Evolutionary conservation across 23 tunicate species (phyloP).

Genomic region (Diplosoma virens): DNA sequence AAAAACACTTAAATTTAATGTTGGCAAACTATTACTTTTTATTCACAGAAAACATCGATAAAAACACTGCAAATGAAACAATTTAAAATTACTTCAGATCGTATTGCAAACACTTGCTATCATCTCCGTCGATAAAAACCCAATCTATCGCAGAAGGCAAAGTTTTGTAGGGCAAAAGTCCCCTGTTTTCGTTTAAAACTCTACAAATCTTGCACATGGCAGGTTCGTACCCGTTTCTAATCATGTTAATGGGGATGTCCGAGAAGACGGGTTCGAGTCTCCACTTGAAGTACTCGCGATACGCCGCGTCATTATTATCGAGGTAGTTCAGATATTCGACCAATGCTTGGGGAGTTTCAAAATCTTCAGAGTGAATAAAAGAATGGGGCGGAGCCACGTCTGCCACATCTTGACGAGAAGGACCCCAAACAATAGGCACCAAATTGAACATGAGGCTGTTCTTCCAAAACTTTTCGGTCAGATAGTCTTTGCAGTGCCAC

Average conservation of each 20-base stretch:
- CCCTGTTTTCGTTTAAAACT: slow-evolving; percentile 17
- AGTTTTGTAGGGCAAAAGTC: slow-evolving; percentile 25
- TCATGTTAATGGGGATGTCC: neutral
- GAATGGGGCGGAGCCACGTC: slow-evolving; percentile 57
- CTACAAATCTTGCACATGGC: slow-evolving; percentile 45
- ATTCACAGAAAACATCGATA: too few relatives aligned
- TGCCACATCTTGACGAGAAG: slow-evolving; percentile 53
- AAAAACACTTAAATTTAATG: too few relatives aligned
- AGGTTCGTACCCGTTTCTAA: slow-evolving; percentile 49
- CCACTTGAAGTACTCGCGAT: slow-evolving; percentile 58
- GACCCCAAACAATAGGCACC: slow-evolving; percentile 76
- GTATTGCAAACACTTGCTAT: slow-evolving; percentile 3
- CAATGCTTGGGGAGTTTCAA: slow-evolving; percentile 22
- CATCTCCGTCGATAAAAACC: slow-evolving; percentile 30
- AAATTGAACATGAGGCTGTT: slow-evolving; percentile 44
- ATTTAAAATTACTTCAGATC: neutral
- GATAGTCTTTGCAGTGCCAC: slow-evolving; percentile 69
- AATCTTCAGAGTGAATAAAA: slow-evolving; percentile 61
- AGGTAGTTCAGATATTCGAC: slow-evolving; percentile 45
- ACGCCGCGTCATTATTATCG: slow-evolving; percentile 53
- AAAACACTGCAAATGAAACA: too few relatives aligned
- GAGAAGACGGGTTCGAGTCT: neutral
- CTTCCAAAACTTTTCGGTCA: slow-evolving; percentile 75
- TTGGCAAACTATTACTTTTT: too few relatives aligned
- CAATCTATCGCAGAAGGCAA: slow-evolving; percentile 30